phyloP scores from a whole-genome alignment of 1,140 invertebrate species.

The Pachypsylla venusta region DNA sequence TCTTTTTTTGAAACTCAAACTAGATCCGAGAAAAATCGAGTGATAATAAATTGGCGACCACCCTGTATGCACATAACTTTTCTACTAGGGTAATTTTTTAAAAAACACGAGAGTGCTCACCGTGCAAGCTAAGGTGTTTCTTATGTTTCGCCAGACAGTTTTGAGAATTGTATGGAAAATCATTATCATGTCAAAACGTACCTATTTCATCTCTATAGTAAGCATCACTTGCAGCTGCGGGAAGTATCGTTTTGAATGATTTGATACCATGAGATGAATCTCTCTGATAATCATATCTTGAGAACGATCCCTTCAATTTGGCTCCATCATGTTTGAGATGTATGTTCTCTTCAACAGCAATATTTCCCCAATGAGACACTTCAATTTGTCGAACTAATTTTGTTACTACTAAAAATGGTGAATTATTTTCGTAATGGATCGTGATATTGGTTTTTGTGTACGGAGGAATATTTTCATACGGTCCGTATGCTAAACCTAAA shows the following conservation, averaged over 20 bases:
- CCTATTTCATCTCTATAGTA: conserved; percentile 97
- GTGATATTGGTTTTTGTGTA: conserved; percentile 46
- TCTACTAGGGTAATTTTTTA: too few relatives aligned
- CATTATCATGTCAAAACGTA: too few relatives aligned
- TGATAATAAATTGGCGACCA: too few relatives aligned
- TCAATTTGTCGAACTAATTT: conserved; percentile 76
- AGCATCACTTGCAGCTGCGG: conserved; percentile 66
- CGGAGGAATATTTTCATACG: conserved; percentile 57
- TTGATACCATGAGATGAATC: conserved; percentile 68
- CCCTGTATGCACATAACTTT: too few relatives aligned
- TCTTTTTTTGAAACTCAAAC: too few relatives aligned
- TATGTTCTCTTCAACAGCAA: conserved; percentile 89
- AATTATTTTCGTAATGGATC: conserved; percentile 93
- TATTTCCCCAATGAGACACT: conserved; percentile 98
- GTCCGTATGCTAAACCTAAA: conserved; percentile 67
- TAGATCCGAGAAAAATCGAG: too few relatives aligned
- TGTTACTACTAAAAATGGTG: conserved; percentile 85
- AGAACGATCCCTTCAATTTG: conserved; percentile 85
- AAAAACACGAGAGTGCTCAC: too few relatives aligned
- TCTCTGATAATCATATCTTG: conserved; percentile 85
- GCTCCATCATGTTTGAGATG: conserved; percentile 88
- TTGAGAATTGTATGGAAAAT: too few relatives aligned
- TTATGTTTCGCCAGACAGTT: too few relatives aligned
- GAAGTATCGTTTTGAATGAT: conserved; percentile 32
- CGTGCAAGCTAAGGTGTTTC: too few relatives aligned